Evolutionary conservation across 2,113 vertebrate genomes (phyloP), one percentile per base, ranked within the genome.

Genomic region (Lucifuga dentata): DNA sequence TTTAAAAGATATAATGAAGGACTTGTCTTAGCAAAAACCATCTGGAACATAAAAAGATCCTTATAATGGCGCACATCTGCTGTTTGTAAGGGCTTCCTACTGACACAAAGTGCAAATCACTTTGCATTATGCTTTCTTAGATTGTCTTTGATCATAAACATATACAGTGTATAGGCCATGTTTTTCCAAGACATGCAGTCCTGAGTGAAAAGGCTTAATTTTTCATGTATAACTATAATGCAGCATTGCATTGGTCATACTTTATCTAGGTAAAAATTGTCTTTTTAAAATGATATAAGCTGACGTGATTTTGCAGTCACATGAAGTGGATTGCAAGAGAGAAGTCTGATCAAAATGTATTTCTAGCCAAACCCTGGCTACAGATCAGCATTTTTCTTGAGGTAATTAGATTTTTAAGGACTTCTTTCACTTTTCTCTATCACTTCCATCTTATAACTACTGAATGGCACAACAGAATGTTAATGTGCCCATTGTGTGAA

Each of bases 401-500:
- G 71, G 53, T 64, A 70, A 85, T 82, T 70, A 62, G 46, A 60
- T 38, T 51, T 58, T 52, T 45, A 20, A 50, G 35, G 32, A 73
- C 48, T 62, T 57, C 43, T 79, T 80, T 61, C 63, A 64, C 53
- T 64, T 35, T 17, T 15, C 63, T 72, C 6, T 36, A 15, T 80
- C 65, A 12, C 39, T 40, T 36, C 60, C 64, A 76, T 68, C 43
- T 60, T 71, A 78, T 40, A 62, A 71, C 51, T 38, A 38, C 48
- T 46, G 51, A 68, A 35, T 82, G 81, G 81, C 79, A 70, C 70
- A 69, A 58, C 40, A 35, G 62, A 69, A 43, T 70, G 32, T 50
- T 73, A 35, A 78, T 73, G 75, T 62, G n/a, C n/a, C n/a, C 74
- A 91, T 77, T 80, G 68, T 69, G 79, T 62, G 43, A 66, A 79